A percentile compares a stretch with the other conserved stretches of the same genome.
Conservation (phyloP, 2,888 invertebrate species). For the Ormia ochracea region DNA sequence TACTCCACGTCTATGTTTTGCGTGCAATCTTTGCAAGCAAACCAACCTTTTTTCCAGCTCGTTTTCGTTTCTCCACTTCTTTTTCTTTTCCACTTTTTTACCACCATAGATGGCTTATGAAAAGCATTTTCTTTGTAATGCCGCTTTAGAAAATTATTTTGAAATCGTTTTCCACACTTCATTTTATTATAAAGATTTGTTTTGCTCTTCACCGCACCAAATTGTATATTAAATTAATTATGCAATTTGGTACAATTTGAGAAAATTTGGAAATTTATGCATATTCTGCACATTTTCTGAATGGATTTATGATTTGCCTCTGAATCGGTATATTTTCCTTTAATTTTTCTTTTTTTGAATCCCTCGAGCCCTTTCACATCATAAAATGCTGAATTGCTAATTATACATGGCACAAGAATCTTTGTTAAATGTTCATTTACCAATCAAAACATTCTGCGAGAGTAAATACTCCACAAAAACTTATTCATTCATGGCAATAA, state of each 20-base stretch:
- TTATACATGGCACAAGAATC: too few relatives aligned
- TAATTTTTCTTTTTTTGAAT: too few relatives aligned
- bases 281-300: too few relatives aligned
- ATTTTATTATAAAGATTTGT: constrained; percentile 40
- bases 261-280: not conserved
- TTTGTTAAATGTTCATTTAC: too few relatives aligned
- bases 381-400: too few relatives aligned
- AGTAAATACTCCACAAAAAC: too few relatives aligned
- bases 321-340: too few relatives aligned
- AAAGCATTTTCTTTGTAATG: constrained; percentile 64
- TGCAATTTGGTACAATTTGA: not conserved
- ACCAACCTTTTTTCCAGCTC: constrained; percentile 12
- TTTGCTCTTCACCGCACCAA: not conserved
- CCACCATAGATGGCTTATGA: constrained; percentile 57
- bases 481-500: too few relatives aligned
- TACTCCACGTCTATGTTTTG: constrained; percentile 35
- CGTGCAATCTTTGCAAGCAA: constrained; percentile 31
- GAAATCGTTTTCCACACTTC: constrained; percentile 63
- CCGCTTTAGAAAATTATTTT: constrained; percentile 62
- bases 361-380: too few relatives aligned
- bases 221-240: not conserved
- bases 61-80: constrained; percentile 13
- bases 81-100: constrained; percentile 10
- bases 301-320: too few relatives aligned
- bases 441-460: too few relatives aligned